These are phyloP conservation scores for Stichodactyla helianthus DNA, from an alignment of 64 coral and sea anemone genomes.

Conservation along the genomic window DNA sequence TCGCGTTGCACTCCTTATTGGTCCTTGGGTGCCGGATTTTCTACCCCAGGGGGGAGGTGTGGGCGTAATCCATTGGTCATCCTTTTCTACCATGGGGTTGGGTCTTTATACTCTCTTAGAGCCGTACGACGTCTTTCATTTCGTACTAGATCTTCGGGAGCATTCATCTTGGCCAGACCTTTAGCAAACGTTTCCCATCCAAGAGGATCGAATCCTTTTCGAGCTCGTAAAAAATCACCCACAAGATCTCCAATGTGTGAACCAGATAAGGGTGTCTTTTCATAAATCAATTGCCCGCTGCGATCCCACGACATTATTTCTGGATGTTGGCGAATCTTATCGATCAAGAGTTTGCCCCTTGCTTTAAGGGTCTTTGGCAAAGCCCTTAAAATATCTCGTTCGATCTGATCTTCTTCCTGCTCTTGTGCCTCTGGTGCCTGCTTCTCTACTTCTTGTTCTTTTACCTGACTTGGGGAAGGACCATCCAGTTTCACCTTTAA, in stretches of 20 bases:
- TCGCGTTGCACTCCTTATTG: background rate
- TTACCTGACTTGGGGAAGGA: conserved; percentile 3
- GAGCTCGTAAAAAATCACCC: conserved; percentile 51
- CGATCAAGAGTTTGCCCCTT: conserved; percentile 38
- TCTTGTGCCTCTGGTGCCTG: no score
- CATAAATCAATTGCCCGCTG: conserved; percentile 39
- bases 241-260: conserved; percentile 55
- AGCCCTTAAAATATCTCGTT: conserved; percentile 27
- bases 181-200: conserved; percentile 48
- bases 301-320: conserved; percentile 53
- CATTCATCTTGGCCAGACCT: conserved; percentile 49
- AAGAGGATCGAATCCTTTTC: conserved; percentile 54
- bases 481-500: conserved; percentile 26
- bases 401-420: conserved; percentile 30
- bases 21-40: background rate
- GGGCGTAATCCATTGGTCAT: conserved; percentile 3
- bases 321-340: conserved; percentile 31
- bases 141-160: conserved; percentile 51
- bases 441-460: no score
- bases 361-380: conserved; percentile 13
- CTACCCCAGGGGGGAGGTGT: background rate
- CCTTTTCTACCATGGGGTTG: background rate
- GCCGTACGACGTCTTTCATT: conserved; percentile 47
- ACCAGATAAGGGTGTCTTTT: conserved; percentile 26
- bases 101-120: conserved; percentile 45